Evolutionary conservation across 2,113 vertebrate species (phyloP).

Genomic region (Protobothrops flavoviridis): DNA sequence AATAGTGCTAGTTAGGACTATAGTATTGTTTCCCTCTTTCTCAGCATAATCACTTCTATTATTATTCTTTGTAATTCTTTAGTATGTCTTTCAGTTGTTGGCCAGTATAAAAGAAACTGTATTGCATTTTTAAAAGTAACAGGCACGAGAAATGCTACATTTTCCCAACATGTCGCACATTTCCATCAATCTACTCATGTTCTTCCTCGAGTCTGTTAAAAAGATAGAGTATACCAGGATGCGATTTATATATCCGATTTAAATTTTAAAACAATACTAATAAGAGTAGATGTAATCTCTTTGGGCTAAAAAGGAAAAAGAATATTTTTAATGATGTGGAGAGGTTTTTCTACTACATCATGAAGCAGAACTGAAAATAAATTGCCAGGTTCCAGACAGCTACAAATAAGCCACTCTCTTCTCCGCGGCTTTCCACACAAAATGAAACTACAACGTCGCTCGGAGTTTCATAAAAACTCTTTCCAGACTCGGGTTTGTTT

Average conservation of each 20-base stretch:
- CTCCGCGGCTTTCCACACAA: not conserved
- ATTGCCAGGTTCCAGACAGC: not conserved
- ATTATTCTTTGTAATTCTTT: not conserved
- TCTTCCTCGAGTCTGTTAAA: not conserved
- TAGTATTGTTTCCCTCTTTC: not conserved
- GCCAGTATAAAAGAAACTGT: not conserved
- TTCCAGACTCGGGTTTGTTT: not conserved
- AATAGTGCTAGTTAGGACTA: not conserved
- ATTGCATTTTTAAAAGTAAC: not conserved
- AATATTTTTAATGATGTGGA: not conserved
- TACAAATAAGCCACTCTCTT: not conserved
- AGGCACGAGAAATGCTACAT: not conserved
- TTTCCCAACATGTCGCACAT: not conserved
- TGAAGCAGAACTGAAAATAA: not conserved
- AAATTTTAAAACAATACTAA: not conserved
- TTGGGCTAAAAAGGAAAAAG: not conserved
- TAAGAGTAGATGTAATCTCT: not conserved
- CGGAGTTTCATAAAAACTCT: not conserved
- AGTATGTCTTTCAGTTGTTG: not conserved
- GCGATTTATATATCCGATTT: not conserved
- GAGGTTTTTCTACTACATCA: not conserved
- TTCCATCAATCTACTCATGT: not conserved
- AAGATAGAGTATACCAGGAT: not conserved
- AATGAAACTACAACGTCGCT: not conserved
- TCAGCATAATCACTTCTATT: not conserved